These are phyloP conservation scores for Brachymystax lenok DNA, from an alignment of 2,797 vertebrate species.

Conservation along the genomic window DNA sequence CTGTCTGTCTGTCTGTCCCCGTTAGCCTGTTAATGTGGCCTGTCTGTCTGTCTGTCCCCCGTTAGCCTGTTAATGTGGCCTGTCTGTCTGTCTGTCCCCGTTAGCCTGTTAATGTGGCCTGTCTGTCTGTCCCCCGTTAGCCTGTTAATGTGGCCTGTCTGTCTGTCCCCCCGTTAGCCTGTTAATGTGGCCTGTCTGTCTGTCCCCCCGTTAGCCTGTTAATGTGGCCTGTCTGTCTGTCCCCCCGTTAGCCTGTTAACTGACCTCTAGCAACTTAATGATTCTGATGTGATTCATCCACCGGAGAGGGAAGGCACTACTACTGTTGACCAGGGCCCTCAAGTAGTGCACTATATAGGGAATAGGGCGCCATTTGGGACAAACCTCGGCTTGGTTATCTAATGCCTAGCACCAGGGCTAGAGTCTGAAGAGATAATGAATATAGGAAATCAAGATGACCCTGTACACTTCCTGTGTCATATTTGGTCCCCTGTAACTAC, in stretches of 20 bases:
- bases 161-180: too few relatives aligned
- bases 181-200: too few relatives aligned
- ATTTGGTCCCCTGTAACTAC: constrained; percentile 5
- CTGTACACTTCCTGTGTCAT: constrained; percentile 7
- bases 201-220: constrained; percentile 19
- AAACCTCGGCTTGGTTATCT: constrained; percentile 32
- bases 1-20: too few relatives aligned
- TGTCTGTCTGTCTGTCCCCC: not conserved
- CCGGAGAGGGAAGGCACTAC: constrained; percentile 45
- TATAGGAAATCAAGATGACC: constrained; percentile 27
- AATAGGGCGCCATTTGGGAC: not conserved
- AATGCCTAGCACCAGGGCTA: constrained; percentile 43
- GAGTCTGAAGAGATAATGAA: constrained; percentile 38
- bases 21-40: too few relatives aligned
- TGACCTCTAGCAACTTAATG: constrained; percentile 70
- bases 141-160: constrained; percentile 17
- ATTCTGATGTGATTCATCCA: constrained; percentile 73
- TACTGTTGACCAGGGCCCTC: not conserved
- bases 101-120: too few relatives aligned
- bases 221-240: not conserved
- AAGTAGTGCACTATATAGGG: not conserved
- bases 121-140: not conserved
- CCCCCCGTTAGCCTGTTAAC: constrained; percentile 37
- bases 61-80: too few relatives aligned
- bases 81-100: not conserved